A percentile compares a stretch with the other conserved stretches of the same genome.
Conservation (phyloP, 2,888 invertebrate species). For the Mesoligia furuncula region DNA sequence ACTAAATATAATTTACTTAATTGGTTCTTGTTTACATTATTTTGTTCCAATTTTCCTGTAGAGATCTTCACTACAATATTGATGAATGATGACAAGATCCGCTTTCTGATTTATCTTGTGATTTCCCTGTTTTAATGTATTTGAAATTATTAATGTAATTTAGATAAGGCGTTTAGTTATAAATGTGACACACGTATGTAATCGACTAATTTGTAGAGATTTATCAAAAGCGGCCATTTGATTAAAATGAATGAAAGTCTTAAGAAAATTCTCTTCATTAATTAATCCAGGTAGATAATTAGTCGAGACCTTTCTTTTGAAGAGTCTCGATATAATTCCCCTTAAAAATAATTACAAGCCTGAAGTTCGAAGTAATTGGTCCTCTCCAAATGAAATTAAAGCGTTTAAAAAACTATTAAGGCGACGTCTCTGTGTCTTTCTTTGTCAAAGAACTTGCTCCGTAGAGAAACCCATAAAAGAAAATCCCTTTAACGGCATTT, state of each 20-base stretch:
- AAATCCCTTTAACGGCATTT: constrained; percentile 74
- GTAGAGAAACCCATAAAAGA: constrained; percentile 69
- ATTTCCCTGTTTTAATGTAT: constrained; percentile 40
- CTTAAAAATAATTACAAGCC: constrained; percentile 8
- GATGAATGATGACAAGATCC: constrained; percentile 26
- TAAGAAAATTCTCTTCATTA: not conserved
- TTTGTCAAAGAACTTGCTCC: constrained; percentile 52
- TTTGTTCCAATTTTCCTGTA: constrained; percentile 27
- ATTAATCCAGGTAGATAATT: not conserved
- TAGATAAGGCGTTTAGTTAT: constrained; percentile 42
- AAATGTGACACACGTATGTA: constrained; percentile 31
- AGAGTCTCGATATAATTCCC: not conserved
- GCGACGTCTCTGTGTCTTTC: constrained; percentile 40
- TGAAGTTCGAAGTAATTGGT: constrained; percentile 5
- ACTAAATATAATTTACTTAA: constrained; percentile 2
- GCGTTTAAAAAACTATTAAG: constrained; percentile 40
- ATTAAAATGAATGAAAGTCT: not conserved
- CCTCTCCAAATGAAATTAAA: constrained; percentile 13
- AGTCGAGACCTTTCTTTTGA: too few relatives aligned
- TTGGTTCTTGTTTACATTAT: constrained; percentile 6
- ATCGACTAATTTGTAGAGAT: constrained; percentile 32
- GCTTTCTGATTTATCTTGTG: constrained; percentile 40
- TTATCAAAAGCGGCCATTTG: not conserved
- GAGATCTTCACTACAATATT: constrained; percentile 16
- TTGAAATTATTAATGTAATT: constrained; percentile 50